Evolutionary conservation across 2,113 vertebrate species (phyloP).

Genomic region (Colius striatus): DNA sequence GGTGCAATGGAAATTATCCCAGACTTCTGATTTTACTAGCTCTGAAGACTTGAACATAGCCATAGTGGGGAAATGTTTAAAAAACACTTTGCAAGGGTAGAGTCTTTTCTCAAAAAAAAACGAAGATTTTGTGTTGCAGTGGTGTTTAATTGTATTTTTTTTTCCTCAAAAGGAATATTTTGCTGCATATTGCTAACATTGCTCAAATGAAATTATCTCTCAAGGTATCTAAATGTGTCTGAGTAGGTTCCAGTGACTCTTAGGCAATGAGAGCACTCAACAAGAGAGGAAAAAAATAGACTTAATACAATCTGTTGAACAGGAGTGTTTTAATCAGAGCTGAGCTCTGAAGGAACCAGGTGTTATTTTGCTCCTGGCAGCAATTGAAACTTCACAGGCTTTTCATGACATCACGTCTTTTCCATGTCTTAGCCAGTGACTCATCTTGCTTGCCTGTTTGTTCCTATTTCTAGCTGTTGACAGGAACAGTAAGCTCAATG

Average conservation of each 20-base stretch:
- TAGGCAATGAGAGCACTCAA: neutral
- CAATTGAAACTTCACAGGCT: slow-evolving; percentile 59
- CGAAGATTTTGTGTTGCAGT: neutral
- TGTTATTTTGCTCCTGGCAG: slow-evolving; percentile 62
- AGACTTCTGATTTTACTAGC: neutral
- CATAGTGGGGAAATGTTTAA: neutral
- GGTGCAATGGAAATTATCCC: neutral
- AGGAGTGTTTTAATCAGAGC: slow-evolving; percentile 32
- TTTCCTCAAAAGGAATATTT: neutral
- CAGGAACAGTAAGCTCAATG: slow-evolving; percentile 19
- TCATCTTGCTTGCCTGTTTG: slow-evolving; percentile 61
- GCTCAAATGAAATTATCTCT: neutral
- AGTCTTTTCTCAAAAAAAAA: neutral
- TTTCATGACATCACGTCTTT: slow-evolving; percentile 61
- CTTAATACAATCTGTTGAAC: slow-evolving; percentile 14
- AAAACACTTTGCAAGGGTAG: neutral
- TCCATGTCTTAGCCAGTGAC: slow-evolving; percentile 60
- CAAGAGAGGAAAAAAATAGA: neutral
- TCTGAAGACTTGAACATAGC: neutral
- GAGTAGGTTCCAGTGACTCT: neutral
- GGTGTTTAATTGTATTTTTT: neutral
- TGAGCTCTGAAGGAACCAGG: slow-evolving; percentile 39
- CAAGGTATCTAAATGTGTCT: neutral
- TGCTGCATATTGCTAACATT: neutral
- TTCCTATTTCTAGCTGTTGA: slow-evolving; percentile 62